Evolutionary conservation across 2,888 invertebrate genomes (phyloP).

Genomic region (Pilophorus perplexus): DNA sequence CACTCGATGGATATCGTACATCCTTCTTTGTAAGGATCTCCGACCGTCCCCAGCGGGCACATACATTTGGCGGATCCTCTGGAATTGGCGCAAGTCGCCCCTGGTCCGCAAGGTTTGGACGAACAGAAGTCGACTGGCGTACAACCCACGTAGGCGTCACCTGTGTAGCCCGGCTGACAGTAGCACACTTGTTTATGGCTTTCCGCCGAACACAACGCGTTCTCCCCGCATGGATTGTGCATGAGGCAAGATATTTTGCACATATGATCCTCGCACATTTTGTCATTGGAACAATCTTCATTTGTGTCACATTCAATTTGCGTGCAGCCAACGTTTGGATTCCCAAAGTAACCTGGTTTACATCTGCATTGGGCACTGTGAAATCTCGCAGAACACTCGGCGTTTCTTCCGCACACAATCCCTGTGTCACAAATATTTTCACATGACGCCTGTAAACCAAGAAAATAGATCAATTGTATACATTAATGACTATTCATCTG

Average conservation of each 20-base stretch:
- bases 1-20: conserved; percentile 82
- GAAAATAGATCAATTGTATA: not conserved
- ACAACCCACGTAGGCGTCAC: conserved; percentile 71
- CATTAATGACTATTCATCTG: not conserved
- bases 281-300: conserved; percentile 74
- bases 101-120: conserved; percentile 74
- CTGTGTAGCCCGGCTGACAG: conserved; percentile 85
- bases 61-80: conserved; percentile 71
- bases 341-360: conserved; percentile 73
- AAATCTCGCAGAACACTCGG: conserved; percentile 69
- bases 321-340: conserved; percentile 69
- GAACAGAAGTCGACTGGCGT: conserved; percentile 73
- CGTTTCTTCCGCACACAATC: conserved; percentile 76
- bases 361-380: conserved; percentile 77
- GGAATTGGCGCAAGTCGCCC: conserved; percentile 75
- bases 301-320: conserved; percentile 72
- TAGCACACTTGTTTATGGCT: conserved; percentile 74
- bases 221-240: conserved; percentile 79
- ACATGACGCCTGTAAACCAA: conserved; percentile 61
- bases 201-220: conserved; percentile 81
- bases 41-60: conserved; percentile 75
- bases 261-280: conserved; percentile 75
- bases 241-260: conserved; percentile 84
- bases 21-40: conserved; percentile 80
- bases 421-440: conserved; percentile 69